Conservation (phyloP, 2,113 vertebrate species). For the Prunella fulvescens region DNA sequence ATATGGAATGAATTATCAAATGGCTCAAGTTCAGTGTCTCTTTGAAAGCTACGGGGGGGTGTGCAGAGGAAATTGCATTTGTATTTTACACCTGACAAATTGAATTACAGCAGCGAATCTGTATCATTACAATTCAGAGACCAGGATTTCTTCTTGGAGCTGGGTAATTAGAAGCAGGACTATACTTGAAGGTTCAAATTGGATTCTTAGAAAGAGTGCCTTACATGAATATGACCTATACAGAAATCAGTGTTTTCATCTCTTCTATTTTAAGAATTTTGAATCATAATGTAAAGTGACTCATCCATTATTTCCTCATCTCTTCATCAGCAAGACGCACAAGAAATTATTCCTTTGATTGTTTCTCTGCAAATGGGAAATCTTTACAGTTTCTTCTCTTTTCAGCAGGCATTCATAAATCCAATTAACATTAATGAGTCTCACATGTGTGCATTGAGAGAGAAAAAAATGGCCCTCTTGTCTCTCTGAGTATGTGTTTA, state of each 20-base stretch:
- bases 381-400: background rate
- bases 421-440: conserved; percentile 33
- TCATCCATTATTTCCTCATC: conserved; percentile 43
- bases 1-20: conserved; percentile 31
- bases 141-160: background rate
- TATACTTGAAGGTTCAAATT: background rate
- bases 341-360: conserved; percentile 39
- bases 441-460: background rate
- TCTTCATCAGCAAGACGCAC: background rate
- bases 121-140: conserved; percentile 24
- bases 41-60: background rate
- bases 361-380: conserved; percentile 2
- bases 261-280: conserved; percentile 47
- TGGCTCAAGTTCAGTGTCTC: conserved; percentile 21
- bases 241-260: conserved; percentile 9
- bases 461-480: background rate
- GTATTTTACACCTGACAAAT: conserved; percentile 50
- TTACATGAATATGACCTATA: background rate
- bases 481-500: background rate
- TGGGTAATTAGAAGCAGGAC: conserved; percentile 18
- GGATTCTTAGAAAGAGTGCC: conserved; percentile 10
- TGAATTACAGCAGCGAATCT: conserved; percentile 45
- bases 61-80: background rate
- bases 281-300: conserved; percentile 40
- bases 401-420: conserved; percentile 24